phyloP scores from a whole-genome alignment of 2,888 invertebrate species.

The Synergus gifuensis region DNA sequence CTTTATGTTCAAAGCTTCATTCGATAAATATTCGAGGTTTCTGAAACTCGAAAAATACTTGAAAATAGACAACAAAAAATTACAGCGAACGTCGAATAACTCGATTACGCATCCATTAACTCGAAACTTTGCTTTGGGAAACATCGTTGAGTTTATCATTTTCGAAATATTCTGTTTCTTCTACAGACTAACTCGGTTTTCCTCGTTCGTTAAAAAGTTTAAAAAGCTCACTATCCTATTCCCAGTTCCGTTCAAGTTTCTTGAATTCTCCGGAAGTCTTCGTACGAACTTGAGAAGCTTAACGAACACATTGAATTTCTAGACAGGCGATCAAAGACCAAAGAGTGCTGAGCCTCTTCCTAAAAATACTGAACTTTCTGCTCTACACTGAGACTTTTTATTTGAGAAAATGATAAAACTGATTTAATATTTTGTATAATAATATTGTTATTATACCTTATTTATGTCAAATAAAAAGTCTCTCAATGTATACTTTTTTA shows the following conservation, averaged over 20 bases:
- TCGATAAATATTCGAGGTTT: neutral
- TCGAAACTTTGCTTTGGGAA: neutral
- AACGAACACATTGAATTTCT: slow-evolving; percentile 34
- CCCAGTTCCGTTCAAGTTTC: slow-evolving; percentile 2
- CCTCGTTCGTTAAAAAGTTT: slow-evolving; percentile 19
- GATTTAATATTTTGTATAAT: neutral
- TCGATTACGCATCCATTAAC: neutral
- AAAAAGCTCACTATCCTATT: neutral
- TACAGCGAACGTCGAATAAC: neutral
- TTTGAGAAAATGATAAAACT: no score
- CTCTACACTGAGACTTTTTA: neutral
- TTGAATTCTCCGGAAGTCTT: slow-evolving; percentile 5
- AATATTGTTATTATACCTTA: neutral
- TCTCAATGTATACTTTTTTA: no score
- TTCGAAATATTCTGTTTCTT: neutral
- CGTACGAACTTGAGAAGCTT: slow-evolving; percentile 8
- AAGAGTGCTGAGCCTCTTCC: neutral
- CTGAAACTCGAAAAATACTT: neutral
- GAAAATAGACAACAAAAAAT: neutral
- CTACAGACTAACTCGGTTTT: neutral
- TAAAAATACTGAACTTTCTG: neutral
- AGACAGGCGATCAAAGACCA: slow-evolving; percentile 13
- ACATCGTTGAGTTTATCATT: slow-evolving; percentile 13
- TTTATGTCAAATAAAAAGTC: no score
- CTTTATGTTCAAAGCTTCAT: neutral